Base-by-base conservation (phyloP, 2,888 invertebrate genomes). In the Pseudolycoriella hygida region DNA sequence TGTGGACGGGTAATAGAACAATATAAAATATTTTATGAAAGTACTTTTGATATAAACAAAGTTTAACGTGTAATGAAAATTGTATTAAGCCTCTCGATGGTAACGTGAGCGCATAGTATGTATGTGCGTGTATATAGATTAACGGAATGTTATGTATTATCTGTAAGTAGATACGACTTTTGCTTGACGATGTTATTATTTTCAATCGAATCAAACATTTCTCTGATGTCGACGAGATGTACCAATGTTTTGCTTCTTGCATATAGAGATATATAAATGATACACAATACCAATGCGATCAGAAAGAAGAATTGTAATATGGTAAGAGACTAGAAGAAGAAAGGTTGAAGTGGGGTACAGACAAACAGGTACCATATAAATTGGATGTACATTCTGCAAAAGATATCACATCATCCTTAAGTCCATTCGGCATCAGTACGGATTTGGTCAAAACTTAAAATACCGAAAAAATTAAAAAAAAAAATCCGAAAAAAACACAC, bases 381-480 rank as follows among this genome's bases (percentile, higher is more conserved):
- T 64, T 66, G 65, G 59, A 53, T 58, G 58, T 57, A 56, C 59
- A 57, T 56, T 61, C 60, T 61, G 61, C 60, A 65, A 66, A 62
- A 61, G 60, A 62, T 66, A 66, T 65, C 66, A 66, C 60, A 65
- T 65, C 66, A 65, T 65, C 65, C 66, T 65, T 64, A 57, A 17
- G 25, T 63, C 59, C 59, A 60, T 61, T 61, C 62, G 63, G 61
- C 61, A 58, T 58, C 58, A 64, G 18, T 45, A 25, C 25, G 8
- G 25, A 25, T 25, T 25, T 25, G 25, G 25, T 25, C 25, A 25
- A 25, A 25, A 25, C 5, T 25, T 25, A 25, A 14, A 18, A 17
- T 19, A 31, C n/a, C 17, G 45, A 46, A 42, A 48, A 45, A 47
- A 19, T 43, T 38, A 42, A 43, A 38, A 32, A 40, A 42, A 17